A percentile compares a stretch with the other conserved stretches of the same genome.
phyloP scores from a whole-genome alignment of 37 sponge, comb jelly and placozoan species.

The Trichoplax adhaerens region DNA sequence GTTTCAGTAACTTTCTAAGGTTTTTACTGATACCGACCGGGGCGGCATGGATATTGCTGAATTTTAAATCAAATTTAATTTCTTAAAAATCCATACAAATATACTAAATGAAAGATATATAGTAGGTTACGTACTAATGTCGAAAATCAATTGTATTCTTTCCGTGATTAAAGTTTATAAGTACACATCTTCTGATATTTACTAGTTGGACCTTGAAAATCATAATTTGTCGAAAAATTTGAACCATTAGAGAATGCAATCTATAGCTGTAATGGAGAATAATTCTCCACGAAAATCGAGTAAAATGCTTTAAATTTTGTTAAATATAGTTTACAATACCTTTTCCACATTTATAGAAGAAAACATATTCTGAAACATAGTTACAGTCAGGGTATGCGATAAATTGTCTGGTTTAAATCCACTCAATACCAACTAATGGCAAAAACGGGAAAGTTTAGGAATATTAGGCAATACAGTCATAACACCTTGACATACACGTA shows the following conservation, averaged over 20 bases:
- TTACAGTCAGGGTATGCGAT: conserved; percentile 22
- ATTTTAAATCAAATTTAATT: neutral
- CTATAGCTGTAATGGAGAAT: too few species aligned
- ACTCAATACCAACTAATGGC: neutral
- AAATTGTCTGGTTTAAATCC: conserved; percentile 51
- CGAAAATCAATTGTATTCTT: conserved; percentile 34
- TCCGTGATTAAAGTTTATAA: conserved; percentile 28
- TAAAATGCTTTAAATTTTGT: too few species aligned
- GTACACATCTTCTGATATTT: conserved; percentile 47
- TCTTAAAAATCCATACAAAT: neutral
- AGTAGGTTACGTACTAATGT: conserved; percentile 49
- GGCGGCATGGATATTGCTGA: conserved; percentile 31
- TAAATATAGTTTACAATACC: conserved; percentile 5
- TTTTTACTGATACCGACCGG: conserved; percentile 46
- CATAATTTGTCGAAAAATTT: too few species aligned
- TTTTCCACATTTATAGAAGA: conserved; percentile 51
- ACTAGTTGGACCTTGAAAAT: conserved; percentile 39
- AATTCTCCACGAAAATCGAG: too few species aligned
- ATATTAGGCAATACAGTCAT: too few species aligned
- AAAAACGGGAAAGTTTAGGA: too few species aligned
- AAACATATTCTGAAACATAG: conserved; percentile 63
- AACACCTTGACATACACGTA: too few species aligned
- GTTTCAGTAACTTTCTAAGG: conserved; percentile 32
- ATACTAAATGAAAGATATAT: neutral
- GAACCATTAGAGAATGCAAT: too few species aligned